Evolutionary conservation across 2,797 vertebrate genomes (phyloP).

Genomic region (Taenioides sp.): DNA sequence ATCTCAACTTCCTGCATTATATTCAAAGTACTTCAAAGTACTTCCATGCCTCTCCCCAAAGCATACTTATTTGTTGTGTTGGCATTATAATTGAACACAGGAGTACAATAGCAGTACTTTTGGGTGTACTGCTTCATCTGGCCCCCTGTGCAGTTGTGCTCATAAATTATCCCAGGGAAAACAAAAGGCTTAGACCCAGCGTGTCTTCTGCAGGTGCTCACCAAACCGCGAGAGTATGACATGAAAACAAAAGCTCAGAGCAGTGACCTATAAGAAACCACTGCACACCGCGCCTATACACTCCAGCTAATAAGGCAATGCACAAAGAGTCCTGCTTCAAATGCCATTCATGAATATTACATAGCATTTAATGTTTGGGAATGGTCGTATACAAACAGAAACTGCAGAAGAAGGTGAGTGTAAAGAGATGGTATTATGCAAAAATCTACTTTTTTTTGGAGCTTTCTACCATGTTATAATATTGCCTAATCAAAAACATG

Average conservation of each 20-base stretch:
- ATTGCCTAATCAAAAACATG: too few species aligned
- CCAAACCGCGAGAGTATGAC: background rate
- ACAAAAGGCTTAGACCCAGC: constrained; percentile 7
- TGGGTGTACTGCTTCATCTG: constrained; percentile 3
- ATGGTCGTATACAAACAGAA: background rate
- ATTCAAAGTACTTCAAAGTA: background rate
- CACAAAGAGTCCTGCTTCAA: constrained; percentile 10
- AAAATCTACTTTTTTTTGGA: background rate
- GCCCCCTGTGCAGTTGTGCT: background rate
- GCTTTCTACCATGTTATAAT: too few species aligned
- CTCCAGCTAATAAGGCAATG: background rate
- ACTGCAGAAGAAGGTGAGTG: background rate
- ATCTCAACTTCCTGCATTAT: background rate
- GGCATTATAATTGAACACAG: background rate
- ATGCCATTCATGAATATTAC: constrained; percentile 10
- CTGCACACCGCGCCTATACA: background rate
- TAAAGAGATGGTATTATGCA: background rate
- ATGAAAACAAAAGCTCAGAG: constrained; percentile 2
- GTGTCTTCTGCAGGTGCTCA: constrained; percentile 18
- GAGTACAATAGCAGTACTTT: constrained; percentile 10
- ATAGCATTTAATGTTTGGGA: background rate
- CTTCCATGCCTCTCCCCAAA: background rate
- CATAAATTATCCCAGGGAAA: constrained; percentile 13
- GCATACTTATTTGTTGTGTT: background rate
- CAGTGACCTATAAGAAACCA: constrained; percentile 1